These are phyloP conservation scores for Orchesella cincta DNA, from an alignment of 1,140 invertebrate species.

Conservation along the genomic window DNA sequence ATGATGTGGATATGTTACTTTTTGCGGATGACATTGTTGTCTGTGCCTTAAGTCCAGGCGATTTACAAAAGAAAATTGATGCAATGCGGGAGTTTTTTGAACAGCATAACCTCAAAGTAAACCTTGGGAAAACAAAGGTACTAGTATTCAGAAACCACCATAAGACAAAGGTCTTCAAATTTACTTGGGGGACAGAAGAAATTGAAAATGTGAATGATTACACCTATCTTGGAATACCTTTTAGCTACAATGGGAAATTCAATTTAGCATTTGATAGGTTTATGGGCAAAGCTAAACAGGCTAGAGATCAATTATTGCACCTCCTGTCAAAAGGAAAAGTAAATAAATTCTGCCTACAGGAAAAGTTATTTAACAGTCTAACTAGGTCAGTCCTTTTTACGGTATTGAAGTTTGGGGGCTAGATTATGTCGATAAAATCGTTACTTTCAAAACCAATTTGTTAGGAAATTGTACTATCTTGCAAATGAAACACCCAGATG, in stretches of 20 bases:
- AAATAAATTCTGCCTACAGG: background rate
- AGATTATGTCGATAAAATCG: background rate
- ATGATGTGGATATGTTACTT: conserved; percentile 32
- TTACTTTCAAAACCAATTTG: background rate
- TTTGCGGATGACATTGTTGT: conserved; percentile 37
- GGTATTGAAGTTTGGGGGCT: background rate
- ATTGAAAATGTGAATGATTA: conserved; percentile 28
- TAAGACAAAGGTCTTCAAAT: background rate
- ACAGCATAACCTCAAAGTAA: conserved; percentile 18
- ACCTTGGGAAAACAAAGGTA: conserved; percentile 34
- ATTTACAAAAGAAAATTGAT: conserved; percentile 38
- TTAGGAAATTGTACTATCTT: background rate
- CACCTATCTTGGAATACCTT: conserved; percentile 32
- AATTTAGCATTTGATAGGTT: conserved; percentile 4
- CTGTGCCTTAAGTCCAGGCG: background rate
- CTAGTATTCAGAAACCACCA: conserved; percentile 24
- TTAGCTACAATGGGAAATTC: background rate
- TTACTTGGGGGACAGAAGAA: background rate
- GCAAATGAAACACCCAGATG: background rate
- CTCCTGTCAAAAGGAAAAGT: conserved; percentile 17
- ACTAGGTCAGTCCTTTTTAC: conserved; percentile 5
- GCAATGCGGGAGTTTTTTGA: conserved; percentile 20
- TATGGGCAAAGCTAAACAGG: conserved; percentile 28
- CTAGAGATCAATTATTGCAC: background rate
- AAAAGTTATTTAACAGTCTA: conserved; percentile 20